Conservation (phyloP, 2,113 vertebrate species). For the Suricata suricatta region DNA sequence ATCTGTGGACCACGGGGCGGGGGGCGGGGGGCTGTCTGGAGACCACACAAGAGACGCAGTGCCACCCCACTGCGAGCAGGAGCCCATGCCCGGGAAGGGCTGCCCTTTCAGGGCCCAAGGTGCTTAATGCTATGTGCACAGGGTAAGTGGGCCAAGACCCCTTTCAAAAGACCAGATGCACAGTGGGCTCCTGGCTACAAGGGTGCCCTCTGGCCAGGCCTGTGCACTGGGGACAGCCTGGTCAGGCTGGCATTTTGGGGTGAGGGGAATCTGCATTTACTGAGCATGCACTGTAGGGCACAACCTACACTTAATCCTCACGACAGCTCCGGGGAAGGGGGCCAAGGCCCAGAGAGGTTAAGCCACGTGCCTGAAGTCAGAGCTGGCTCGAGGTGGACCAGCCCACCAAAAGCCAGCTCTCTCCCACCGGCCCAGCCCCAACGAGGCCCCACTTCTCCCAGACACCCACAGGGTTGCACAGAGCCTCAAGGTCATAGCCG, state of each 20-base stretch:
- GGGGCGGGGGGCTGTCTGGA: background rate
- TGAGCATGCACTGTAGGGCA: rapidly evolving
- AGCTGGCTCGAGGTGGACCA: background rate
- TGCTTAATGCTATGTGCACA: background rate
- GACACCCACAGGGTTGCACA: rapidly evolving
- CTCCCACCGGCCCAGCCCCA: background rate
- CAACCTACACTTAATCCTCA: rapidly evolving
- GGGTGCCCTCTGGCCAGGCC: background rate
- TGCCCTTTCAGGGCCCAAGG: rapidly evolving
- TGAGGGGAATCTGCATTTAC: rapidly evolving
- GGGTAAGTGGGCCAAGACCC: rapidly evolving
- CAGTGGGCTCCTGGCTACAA: background rate
- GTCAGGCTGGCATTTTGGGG: background rate
- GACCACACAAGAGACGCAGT: rapidly evolving
- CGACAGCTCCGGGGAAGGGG: rapidly evolving
- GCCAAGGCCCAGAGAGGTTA: background rate
- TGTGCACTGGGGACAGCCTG: background rate
- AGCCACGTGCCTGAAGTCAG: background rate
- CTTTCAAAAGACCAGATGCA: background rate
- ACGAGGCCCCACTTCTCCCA: background rate
- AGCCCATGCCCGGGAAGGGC: rapidly evolving
- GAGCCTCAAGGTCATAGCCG: rapidly evolving
- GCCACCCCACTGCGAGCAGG: background rate
- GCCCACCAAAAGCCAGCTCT: too few relatives aligned
- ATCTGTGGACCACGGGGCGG: rapidly evolving